A percentile compares a stretch with the other conserved stretches of the same genome.
These are phyloP conservation scores for Aradophagus sp. DNA, from an alignment of 1,140 invertebrate genomes.

Conservation along the genomic window DNA sequence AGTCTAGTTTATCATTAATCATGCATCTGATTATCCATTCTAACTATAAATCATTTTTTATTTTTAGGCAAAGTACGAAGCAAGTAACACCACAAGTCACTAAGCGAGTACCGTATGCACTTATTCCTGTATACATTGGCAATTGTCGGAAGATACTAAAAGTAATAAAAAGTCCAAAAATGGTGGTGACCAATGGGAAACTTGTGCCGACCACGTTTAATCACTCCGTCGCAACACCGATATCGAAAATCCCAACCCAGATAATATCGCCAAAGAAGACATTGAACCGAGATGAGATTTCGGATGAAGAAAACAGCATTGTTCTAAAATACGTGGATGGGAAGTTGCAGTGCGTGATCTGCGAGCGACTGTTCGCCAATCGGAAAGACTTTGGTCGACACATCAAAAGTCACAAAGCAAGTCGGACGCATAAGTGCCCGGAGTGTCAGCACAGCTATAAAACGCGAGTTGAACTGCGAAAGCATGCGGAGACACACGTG, in stretches of 20 bases:
- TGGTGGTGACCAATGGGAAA: neutral
- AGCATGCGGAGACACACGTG: conserved; percentile 24
- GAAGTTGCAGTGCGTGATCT: conserved; percentile 67
- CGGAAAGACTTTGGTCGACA: conserved; percentile 64
- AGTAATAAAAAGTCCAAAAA: conserved; percentile 8
- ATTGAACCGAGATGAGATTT: neutral
- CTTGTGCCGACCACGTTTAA: neutral
- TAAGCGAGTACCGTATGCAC: conserved; percentile 3
- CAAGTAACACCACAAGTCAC: conserved; percentile 10
- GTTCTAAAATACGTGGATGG: conserved; percentile 23
- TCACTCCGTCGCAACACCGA: neutral
- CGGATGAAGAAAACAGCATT: conserved; percentile 16
- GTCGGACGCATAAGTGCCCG: conserved; percentile 27
- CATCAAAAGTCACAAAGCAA: conserved; percentile 30
- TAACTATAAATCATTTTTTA: conserved; percentile 3
- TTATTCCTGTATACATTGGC: conserved; percentile 3
- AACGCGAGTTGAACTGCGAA: conserved; percentile 7
- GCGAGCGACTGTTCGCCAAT: conserved; percentile 71
- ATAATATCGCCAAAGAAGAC: too few relatives aligned
- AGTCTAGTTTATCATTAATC: too few relatives aligned
- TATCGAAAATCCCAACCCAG: neutral
- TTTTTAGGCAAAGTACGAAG: conserved; percentile 5
- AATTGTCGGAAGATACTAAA: conserved; percentile 10
- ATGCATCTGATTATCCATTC: neutral
- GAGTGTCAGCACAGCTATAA: conserved; percentile 30